These are phyloP conservation scores for Scrobipalpa costella DNA, from an alignment of 2,888 invertebrate genomes.

Conservation along the genomic window DNA sequence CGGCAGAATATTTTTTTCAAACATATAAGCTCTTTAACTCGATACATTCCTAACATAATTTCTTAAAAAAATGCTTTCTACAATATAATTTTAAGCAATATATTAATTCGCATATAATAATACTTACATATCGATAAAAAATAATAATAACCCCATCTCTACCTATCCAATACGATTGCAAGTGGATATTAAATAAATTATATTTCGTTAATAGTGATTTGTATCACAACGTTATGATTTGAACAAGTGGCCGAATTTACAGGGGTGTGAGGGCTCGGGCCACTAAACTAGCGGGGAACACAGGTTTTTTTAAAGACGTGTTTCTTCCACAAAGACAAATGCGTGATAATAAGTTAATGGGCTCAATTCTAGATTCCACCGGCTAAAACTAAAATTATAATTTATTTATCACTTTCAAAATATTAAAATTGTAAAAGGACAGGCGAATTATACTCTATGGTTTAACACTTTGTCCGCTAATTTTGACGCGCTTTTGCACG, in stretches of 20 bases:
- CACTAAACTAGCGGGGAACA: conserved; percentile 32
- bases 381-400: no score
- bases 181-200: conserved; percentile 77
- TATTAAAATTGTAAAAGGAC: no score
- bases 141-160: background rate
- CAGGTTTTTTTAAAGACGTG: background rate
- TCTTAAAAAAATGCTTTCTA: no score
- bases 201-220: conserved; percentile 75
- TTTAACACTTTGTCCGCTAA: no score
- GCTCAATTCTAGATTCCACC: no score
- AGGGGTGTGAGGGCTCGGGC: conserved; percentile 42
- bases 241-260: conserved; percentile 73
- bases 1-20: no score
- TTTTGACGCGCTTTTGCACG: no score
- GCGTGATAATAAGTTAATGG: background rate
- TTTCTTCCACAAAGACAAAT: background rate
- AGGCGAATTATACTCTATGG: no score
- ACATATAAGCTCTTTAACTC: no score
- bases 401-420: no score
- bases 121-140: background rate
- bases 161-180: conserved; percentile 45
- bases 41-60: no score
- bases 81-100: no score
- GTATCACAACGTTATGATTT: conserved; percentile 75
- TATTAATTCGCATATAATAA: background rate